A percentile compares a stretch with the other conserved stretches of the same genome.
These are phyloP conservation scores for Telenomus remus DNA, from an alignment of 1,140 invertebrate species.

Conservation along the genomic window DNA sequence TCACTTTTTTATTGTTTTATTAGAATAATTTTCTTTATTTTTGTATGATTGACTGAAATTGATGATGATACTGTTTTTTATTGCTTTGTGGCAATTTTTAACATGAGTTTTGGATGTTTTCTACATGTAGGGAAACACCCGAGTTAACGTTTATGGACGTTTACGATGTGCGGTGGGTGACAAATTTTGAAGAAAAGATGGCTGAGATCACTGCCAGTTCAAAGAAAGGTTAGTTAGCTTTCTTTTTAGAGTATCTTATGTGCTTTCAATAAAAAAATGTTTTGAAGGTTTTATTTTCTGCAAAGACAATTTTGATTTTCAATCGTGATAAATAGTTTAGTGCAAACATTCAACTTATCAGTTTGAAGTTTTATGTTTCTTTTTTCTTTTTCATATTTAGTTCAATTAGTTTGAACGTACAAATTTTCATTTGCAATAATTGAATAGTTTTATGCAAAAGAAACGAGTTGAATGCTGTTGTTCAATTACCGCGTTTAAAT, in stretches of 20 bases:
- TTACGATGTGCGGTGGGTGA: slow-evolving; percentile 75
- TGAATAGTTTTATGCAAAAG: too few relatives aligned
- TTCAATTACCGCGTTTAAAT: not conserved
- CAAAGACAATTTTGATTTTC: too few relatives aligned
- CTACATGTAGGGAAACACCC: slow-evolving; percentile 72
- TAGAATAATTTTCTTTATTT: slow-evolving; percentile 3
- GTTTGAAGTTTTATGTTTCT: too few relatives aligned
- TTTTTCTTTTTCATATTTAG: too few relatives aligned
- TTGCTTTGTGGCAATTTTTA: not conserved
- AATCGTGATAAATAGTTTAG: too few relatives aligned
- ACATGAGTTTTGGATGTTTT: slow-evolving; percentile 62
- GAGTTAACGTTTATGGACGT: slow-evolving; percentile 75
- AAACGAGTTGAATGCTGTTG: not conserved
- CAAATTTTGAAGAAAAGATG: slow-evolving; percentile 74
- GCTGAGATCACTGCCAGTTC: slow-evolving; percentile 62
- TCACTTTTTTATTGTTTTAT: slow-evolving; percentile 1
- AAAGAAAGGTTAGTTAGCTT: slow-evolving; percentile 71
- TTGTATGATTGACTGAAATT: slow-evolving; percentile 13
- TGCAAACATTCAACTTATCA: too few relatives aligned
- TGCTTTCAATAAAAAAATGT: too few relatives aligned
- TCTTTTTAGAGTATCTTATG: not conserved
- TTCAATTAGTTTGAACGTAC: too few relatives aligned
- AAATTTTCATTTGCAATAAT: too few relatives aligned
- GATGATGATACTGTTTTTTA: slow-evolving; percentile 59
- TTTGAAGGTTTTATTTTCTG: too few relatives aligned